Conservation (phyloP, 1,140 invertebrate species). For the Triops longicaudatus region DNA sequence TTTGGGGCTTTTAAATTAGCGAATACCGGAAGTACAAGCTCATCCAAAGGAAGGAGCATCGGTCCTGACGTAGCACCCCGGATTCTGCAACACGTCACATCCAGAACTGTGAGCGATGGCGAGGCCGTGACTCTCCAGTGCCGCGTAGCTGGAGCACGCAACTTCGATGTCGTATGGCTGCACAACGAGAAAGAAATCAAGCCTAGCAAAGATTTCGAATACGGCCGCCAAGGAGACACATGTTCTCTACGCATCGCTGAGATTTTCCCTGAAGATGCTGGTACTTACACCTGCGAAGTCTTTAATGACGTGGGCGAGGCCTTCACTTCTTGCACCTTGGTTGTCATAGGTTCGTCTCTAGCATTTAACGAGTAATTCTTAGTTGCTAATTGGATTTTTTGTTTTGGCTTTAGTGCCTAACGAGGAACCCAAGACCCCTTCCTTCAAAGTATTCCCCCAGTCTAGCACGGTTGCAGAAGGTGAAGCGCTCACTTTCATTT, state of each 20-base stretch:
- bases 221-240: constrained; percentile 78
- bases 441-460: constrained; percentile 78
- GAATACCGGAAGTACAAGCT: constrained; percentile 45
- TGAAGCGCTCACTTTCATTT: constrained; percentile 67
- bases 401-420: constrained; percentile 58
- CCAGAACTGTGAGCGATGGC: constrained; percentile 72
- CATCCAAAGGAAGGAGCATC: constrained; percentile 41
- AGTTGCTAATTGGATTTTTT: neutral
- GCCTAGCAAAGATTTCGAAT: constrained; percentile 91
- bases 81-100: constrained; percentile 73
- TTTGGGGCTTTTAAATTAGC: constrained; percentile 44
- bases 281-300: constrained; percentile 91
- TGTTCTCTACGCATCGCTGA: constrained; percentile 85
- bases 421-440: constrained; percentile 70
- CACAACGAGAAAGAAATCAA: constrained; percentile 96
- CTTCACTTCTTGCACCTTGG: constrained; percentile 79
- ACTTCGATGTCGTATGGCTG: constrained; percentile 89
- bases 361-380: neutral
- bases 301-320: constrained; percentile 91
- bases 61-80: constrained; percentile 62
- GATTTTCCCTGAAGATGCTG: constrained; percentile 88
- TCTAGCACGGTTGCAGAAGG: constrained; percentile 75
- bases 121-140: constrained; percentile 74
- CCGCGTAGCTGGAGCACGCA: constrained; percentile 70
- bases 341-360: constrained; percentile 54